Conservation (phyloP, 2,888 invertebrate species). For the Chymomyza procnemis region DNA sequence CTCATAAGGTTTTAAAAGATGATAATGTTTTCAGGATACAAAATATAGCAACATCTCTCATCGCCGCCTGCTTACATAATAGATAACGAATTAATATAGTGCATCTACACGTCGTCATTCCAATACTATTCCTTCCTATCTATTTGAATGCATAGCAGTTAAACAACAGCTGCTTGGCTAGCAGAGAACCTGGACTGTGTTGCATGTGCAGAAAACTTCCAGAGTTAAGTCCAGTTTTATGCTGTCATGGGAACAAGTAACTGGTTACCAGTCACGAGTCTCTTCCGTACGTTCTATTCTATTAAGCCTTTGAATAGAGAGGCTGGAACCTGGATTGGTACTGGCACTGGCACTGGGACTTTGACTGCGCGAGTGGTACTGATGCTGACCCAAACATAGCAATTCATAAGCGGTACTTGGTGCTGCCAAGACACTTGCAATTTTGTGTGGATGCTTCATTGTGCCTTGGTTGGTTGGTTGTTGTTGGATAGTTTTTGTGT, state of each 20-base stretch:
- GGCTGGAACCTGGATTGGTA: not conserved
- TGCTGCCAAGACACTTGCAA: slow-evolving; percentile 53
- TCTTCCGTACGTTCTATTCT: slow-evolving; percentile 47
- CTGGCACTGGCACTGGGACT: not conserved
- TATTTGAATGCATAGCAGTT: not conserved
- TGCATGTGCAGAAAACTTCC: not conserved
- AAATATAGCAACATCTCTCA: no score
- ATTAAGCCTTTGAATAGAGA: slow-evolving; percentile 1
- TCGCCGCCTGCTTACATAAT: no score
- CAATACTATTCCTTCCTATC: not conserved
- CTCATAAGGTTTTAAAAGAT: no score
- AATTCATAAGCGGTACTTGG: slow-evolving; percentile 2
- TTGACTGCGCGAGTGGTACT: not conserved
- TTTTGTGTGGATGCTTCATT: slow-evolving; percentile 57
- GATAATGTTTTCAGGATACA: no score
- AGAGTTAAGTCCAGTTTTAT: not conserved
- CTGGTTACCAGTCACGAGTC: slow-evolving; percentile 64
- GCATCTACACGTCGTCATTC: not conserved
- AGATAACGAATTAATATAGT: not conserved
- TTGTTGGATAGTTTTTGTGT: slow-evolving; percentile 22
- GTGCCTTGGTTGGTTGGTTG: no score
- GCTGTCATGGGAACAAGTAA: slow-evolving; percentile 37
- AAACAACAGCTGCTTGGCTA: not conserved
- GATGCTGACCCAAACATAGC: slow-evolving; percentile 1
- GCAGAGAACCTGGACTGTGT: not conserved